A percentile compares a stretch with the other conserved stretches of the same genome.
Evolutionary conservation across 2,113 vertebrate species (phyloP).

Genomic region (Pelecanus crispus): DNA sequence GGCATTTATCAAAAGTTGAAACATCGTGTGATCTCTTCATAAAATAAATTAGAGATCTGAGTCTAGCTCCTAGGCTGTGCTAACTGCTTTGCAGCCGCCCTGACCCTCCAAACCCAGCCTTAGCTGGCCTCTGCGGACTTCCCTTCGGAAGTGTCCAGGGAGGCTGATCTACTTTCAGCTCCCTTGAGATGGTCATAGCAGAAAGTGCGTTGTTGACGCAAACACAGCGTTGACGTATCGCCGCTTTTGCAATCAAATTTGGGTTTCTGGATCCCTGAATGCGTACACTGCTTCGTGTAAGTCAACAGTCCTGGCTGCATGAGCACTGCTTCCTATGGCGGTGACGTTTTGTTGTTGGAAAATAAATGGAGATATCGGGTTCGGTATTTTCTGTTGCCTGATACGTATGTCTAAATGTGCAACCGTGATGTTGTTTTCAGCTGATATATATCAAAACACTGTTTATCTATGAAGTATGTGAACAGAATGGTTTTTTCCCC

Average conservation of each 20-base stretch:
- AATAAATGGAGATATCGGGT: rapidly evolving
- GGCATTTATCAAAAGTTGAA: neutral
- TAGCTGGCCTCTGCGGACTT: neutral
- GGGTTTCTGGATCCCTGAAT: neutral
- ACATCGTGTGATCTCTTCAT: neutral
- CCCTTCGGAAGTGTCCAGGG: rapidly evolving
- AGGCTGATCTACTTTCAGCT: neutral
- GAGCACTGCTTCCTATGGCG: rapidly evolving
- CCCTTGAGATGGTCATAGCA: neutral
- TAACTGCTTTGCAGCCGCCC: rapidly evolving
- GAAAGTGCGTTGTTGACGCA: rapidly evolving
- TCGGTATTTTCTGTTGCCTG: neutral
- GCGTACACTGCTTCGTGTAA: rapidly evolving
- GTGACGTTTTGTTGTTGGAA: neutral
- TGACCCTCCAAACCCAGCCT: neutral
- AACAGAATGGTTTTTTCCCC: neutral
- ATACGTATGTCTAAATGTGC: neutral
- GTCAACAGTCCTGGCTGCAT: rapidly evolving
- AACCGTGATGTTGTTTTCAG: neutral
- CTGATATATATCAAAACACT: neutral
- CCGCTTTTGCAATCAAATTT: neutral
- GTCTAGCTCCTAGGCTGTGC: neutral
- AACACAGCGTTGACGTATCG: rapidly evolving
- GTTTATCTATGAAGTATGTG: neutral
- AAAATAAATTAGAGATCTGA: neutral